These are phyloP conservation scores for Brenthis ino DNA, from an alignment of 2,888 invertebrate genomes.

Conservation along the genomic window DNA sequence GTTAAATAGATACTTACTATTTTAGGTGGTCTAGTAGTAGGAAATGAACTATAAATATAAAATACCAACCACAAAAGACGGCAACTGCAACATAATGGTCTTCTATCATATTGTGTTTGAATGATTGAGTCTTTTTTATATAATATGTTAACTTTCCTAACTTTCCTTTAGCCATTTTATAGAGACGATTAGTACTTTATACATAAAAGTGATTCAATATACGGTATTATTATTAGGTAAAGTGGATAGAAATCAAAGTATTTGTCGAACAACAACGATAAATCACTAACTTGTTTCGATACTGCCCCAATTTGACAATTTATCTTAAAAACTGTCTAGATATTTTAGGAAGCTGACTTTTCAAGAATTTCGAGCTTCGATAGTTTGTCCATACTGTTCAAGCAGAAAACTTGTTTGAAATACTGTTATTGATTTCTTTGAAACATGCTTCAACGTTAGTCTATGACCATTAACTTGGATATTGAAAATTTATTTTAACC, in stretches of 20 bases:
- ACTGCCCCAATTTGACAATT: slow-evolving; percentile 48
- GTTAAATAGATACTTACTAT: too few relatives aligned
- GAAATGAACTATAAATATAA: too few relatives aligned
- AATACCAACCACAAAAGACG: too few relatives aligned
- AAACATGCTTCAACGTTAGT: slow-evolving; percentile 15
- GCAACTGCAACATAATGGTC: too few relatives aligned
- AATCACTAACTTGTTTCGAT: slow-evolving; percentile 64
- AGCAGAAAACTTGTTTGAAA: slow-evolving; percentile 23
- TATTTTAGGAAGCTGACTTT: slow-evolving; percentile 22
- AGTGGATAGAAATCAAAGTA: slow-evolving; percentile 12
- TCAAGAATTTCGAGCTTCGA: slow-evolving; percentile 23
- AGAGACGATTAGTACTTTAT: not conserved
- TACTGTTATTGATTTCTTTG: slow-evolving; percentile 22
- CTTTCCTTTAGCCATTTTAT: not conserved
- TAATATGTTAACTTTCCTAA: not conserved
- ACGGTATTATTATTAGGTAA: not conserved
- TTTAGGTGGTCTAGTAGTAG: too few relatives aligned
- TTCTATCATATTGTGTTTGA: too few relatives aligned
- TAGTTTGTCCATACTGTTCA: slow-evolving; percentile 19
- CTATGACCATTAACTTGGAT: slow-evolving; percentile 15
- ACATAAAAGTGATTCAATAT: not conserved
- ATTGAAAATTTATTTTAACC: slow-evolving; percentile 3
- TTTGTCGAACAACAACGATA: slow-evolving; percentile 57
- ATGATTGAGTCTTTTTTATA: too few relatives aligned
- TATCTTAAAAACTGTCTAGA: slow-evolving; percentile 44